phyloP scores from a whole-genome alignment of 2,888 invertebrate species.

The Pammene aurita region DNA sequence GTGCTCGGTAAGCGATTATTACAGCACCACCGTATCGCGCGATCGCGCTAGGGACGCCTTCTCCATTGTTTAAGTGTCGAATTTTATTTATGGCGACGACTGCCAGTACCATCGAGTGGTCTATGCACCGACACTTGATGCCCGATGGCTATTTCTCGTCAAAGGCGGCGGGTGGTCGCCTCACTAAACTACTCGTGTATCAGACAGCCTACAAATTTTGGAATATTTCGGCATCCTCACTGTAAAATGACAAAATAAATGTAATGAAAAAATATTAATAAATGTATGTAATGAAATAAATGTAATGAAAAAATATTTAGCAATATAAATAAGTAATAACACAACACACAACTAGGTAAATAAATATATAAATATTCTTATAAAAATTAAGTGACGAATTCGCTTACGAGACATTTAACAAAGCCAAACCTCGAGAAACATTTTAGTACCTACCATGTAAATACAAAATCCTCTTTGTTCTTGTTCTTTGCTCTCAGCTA shows the following conservation, averaged over 20 bases:
- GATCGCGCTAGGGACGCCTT: constrained; percentile 61
- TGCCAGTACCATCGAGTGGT: constrained; percentile 50
- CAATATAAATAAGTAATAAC: no score
- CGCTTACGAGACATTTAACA: no score
- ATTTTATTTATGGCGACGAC: constrained; percentile 70
- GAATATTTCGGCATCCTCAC: no score
- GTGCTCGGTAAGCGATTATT: neutral
- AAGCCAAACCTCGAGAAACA: neutral
- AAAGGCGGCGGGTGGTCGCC: constrained; percentile 65
- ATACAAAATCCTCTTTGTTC: constrained; percentile 32
- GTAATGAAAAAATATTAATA: no score
- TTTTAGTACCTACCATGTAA: neutral
- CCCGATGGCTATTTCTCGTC: constrained; percentile 66
- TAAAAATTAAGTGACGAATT: no score
- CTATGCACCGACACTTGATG: constrained; percentile 67
- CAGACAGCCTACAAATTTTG: neutral
- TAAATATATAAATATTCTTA: no score
- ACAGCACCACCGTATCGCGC: constrained; percentile 53
- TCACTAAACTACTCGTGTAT: constrained; percentile 16
- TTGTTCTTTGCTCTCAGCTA: constrained; percentile 37
- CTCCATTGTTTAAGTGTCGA: constrained; percentile 75
- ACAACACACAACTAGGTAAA: no score
- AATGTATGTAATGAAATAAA: no score
- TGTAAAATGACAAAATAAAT: neutral
- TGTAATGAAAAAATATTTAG: no score